phyloP scores from a whole-genome alignment of 1,140 invertebrate species.

The Chlorops oryzae region DNA sequence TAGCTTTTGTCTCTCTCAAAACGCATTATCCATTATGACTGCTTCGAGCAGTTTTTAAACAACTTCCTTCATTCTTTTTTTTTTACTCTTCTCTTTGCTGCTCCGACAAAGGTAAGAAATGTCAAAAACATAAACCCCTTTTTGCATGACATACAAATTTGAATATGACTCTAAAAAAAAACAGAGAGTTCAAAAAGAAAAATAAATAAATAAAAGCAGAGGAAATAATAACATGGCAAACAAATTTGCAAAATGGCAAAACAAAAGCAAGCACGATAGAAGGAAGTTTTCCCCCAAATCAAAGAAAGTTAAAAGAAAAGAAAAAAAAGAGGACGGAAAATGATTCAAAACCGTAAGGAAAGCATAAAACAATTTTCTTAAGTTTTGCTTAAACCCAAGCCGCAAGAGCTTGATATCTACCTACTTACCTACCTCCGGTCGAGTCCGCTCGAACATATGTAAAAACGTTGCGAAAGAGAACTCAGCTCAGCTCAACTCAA shows the following conservation, averaged over 20 bases:
- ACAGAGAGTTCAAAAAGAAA: no score
- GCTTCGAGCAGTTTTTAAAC: no score
- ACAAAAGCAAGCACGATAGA: no score
- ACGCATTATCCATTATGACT: no score
- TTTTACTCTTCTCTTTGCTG: no score
- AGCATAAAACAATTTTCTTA: constrained; percentile 9
- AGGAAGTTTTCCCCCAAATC: no score
- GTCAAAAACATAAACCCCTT: no score
- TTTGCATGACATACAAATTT: constrained; percentile 1
- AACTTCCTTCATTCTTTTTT: no score
- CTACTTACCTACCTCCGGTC: neutral
- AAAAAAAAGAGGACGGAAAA: neutral
- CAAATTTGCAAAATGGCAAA: constrained; percentile 10
- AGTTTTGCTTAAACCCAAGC: constrained; percentile 5
- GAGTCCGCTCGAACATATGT: constrained; percentile 2
- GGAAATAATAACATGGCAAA: constrained; percentile 10
- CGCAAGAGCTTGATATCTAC: no score
- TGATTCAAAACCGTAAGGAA: neutral
- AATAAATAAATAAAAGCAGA: no score
- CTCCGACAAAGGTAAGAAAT: no score
- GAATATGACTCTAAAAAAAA: constrained; percentile 9
- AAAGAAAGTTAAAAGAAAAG: constrained; percentile 7
- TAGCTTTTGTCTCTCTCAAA: no score
- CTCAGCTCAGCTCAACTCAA: neutral
- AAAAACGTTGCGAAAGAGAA: constrained; percentile 2